phyloP scores from a whole-genome alignment of 2,888 invertebrate genomes.

The Cheilosia urbana region DNA sequence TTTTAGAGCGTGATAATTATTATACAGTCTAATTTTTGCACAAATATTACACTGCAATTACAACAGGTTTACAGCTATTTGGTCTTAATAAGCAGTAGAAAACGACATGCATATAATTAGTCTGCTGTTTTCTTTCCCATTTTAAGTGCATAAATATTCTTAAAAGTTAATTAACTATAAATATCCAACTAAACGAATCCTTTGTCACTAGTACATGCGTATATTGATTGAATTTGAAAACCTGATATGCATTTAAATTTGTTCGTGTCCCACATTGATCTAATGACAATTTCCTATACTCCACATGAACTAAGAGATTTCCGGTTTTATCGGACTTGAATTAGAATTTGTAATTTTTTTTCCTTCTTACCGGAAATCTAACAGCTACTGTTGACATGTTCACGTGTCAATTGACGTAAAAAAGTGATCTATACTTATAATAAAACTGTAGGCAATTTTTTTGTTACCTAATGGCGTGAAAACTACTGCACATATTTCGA shows the following conservation, averaged over 20 bases:
- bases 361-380: slow-evolving; percentile 24
- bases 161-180: background rate
- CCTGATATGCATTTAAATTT: slow-evolving; percentile 31
- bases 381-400: background rate
- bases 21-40: too few relatives aligned
- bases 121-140: too few relatives aligned
- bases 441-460: too few relatives aligned
- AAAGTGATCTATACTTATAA: background rate
- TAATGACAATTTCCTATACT: background rate
- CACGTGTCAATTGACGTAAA: background rate
- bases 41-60: too few relatives aligned
- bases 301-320: slow-evolving; percentile 1
- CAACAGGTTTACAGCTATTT: too few relatives aligned
- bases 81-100: too few relatives aligned
- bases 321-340: slow-evolving; percentile 21
- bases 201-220: slow-evolving; percentile 7
- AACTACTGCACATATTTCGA: too few relatives aligned
- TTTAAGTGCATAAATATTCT: background rate
- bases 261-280: background rate
- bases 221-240: slow-evolving; percentile 16
- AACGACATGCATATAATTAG: too few relatives aligned
- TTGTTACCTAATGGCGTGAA: too few relatives aligned
- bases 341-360: slow-evolving; percentile 7
- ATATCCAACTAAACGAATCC: slow-evolving; percentile 8
- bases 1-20: too few relatives aligned